Evolutionary conservation across 2,113 vertebrate species (phyloP).

Genomic region (Nannobrachium achirus): DNA sequence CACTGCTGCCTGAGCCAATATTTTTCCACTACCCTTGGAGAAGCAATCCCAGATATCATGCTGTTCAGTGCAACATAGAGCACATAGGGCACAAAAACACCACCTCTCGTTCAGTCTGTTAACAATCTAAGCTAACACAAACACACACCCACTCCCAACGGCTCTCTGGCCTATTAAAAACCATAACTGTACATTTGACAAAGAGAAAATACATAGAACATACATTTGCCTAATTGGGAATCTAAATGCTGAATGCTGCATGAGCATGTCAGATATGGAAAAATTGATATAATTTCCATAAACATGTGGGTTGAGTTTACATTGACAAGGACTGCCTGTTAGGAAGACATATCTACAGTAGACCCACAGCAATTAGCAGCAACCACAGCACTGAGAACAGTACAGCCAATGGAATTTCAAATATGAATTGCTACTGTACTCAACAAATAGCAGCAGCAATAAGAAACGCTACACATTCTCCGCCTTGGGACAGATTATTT

Average conservation of each 20-base stretch:
- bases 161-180: background rate
- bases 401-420: conserved; percentile 23
- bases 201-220: background rate
- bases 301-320: conserved; percentile 54
- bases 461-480: too few species aligned
- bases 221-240: conserved; percentile 11
- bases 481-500: too few species aligned
- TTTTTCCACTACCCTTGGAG: conserved; percentile 50
- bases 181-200: background rate
- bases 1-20: conserved; percentile 46
- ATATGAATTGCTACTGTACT: conserved; percentile 3
- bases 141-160: background rate
- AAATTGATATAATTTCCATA: conserved; percentile 38
- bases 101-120: conserved; percentile 28
- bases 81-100: conserved; percentile 27
- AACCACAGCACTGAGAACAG: conserved; percentile 19
- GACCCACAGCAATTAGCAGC: conserved; percentile 21
- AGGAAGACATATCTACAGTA: conserved; percentile 1
- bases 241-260: conserved; percentile 26
- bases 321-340: conserved; percentile 25
- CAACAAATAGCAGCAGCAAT: too few species aligned
- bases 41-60: conserved; percentile 43
- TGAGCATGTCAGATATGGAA: conserved; percentile 13
- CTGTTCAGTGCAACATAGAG: conserved; percentile 9
- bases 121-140: conserved; percentile 15